Evolutionary conservation across 2,888 invertebrate species (phyloP), one percentile per base, ranked within the genome.

Genomic region (Pollenia angustigena): DNA sequence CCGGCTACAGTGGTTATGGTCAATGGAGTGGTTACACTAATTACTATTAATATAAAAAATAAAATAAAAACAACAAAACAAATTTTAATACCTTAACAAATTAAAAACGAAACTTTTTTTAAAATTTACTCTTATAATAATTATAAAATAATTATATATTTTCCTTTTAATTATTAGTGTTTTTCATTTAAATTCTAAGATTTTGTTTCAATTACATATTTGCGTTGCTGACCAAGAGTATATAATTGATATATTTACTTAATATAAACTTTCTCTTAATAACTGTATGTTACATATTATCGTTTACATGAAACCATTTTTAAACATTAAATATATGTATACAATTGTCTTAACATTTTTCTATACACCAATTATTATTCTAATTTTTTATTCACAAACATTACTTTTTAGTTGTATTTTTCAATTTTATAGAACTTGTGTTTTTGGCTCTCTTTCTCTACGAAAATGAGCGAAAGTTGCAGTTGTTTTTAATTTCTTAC

Each of bases 21-120:
- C 95, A 95, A 88, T 95, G 95, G 95, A 94, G 95, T 71, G 94
- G 94, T 56, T 95, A 95, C 85, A 91, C 92, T 40, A 93, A 92
- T 84, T 93, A 92, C 87, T 93, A 93, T 88, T 92, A 91, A 89
- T 88, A 58, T 79, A 62, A 66, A 23, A 56, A 40, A 12, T 44
- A 18, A 48, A 32, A 40, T 44, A 69, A 14, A 48, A 42, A 12
- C 23, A 42, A 64, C 12, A 64, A 40, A 60, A 56, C 18, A 40
- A 48, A 48, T 78, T 74, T 64, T 54, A 64, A 71, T 64, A 71
- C 62, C 23, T 71, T 66, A 79, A 74, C 71, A 75, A 62, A 68
- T 48, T 54, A 60, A 40, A 75, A 62, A 68, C 56, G 54, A 60
- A 40, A 75, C 52, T 32, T 23, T 4, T 16, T 60, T 69, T 52